Evolutionary conservation across 2,888 invertebrate species (phyloP).

Genomic region (Hylaea fasciaria): DNA sequence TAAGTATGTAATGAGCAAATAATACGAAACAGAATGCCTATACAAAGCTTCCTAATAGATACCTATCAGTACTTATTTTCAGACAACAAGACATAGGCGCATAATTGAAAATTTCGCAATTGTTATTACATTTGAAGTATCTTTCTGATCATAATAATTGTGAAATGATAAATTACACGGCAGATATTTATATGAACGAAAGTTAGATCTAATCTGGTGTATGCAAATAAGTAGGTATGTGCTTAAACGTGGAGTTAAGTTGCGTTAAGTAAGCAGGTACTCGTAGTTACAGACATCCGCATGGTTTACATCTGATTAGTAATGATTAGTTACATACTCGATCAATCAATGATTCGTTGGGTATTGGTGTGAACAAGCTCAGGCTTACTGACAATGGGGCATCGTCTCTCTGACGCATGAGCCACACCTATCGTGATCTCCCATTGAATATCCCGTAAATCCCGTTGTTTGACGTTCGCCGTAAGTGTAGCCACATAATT

Average conservation of each 20-base stretch:
- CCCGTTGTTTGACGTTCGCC: too few species aligned
- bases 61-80: slow-evolving; percentile 33
- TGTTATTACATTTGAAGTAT: slow-evolving; percentile 34
- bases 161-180: slow-evolving; percentile 41
- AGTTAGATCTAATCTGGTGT: slow-evolving; percentile 43
- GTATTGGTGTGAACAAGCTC: not conserved
- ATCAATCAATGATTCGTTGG: slow-evolving; percentile 1
- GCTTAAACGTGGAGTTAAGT: slow-evolving; percentile 21
- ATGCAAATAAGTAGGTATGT: slow-evolving; percentile 41
- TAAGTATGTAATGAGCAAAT: slow-evolving; percentile 31
- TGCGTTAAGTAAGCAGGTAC: slow-evolving; percentile 12
- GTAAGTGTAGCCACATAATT: too few species aligned
- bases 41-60: slow-evolving; percentile 35
- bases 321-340: slow-evolving; percentile 11
- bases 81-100: slow-evolving; percentile 28
- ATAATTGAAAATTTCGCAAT: slow-evolving; percentile 43
- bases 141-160: slow-evolving; percentile 39
- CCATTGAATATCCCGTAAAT: too few species aligned
- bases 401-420: too few species aligned
- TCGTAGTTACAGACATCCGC: slow-evolving; percentile 24
- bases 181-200: slow-evolving; percentile 33
- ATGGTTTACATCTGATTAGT: slow-evolving; percentile 12
- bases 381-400: not conserved
- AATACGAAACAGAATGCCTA: slow-evolving; percentile 28
- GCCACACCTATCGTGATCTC: too few species aligned